Evolutionary conservation across 92 coral and sea anemone species (phyloP).

Genomic region (Porites rus): DNA sequence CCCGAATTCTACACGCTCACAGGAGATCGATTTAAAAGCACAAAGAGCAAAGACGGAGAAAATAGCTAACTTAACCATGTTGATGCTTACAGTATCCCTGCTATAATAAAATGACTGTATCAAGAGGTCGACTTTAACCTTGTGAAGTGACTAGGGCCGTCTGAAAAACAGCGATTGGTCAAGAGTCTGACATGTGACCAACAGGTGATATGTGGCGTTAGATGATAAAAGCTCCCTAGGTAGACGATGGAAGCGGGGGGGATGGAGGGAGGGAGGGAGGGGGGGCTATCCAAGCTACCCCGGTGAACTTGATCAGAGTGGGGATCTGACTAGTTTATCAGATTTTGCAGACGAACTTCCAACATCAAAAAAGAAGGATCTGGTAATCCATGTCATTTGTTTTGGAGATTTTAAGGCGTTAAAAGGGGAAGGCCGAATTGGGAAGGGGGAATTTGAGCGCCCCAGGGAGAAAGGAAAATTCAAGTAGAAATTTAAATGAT

Average conservation of each 20-base stretch:
- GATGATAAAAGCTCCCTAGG: background rate
- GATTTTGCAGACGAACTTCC: too few species aligned
- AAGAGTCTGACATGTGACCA: background rate
- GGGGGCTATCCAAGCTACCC: too few species aligned
- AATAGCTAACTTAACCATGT: constrained; percentile 49
- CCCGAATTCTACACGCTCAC: constrained; percentile 34
- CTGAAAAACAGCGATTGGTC: background rate
- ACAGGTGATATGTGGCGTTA: background rate
- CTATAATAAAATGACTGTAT: background rate
- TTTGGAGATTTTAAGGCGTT: too few species aligned
- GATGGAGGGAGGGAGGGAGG: background rate
- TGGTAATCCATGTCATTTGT: too few species aligned
- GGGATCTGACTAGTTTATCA: too few species aligned
- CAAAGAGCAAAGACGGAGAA: constrained; percentile 34
- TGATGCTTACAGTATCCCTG: background rate
- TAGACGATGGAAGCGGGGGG: background rate
- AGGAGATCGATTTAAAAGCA: constrained; percentile 27
- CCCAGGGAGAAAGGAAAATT: too few species aligned
- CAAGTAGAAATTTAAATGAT: too few species aligned
- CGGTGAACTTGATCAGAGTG: too few species aligned
- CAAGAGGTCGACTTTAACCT: background rate
- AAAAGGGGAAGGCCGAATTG: too few species aligned
- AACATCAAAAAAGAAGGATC: too few species aligned
- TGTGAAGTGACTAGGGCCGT: background rate
- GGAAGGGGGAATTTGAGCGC: too few species aligned